Evolutionary conservation across 2,113 vertebrate species (phyloP), one percentile per base, ranked within the genome.

Genomic region (Carollia perspicillata): DNA sequence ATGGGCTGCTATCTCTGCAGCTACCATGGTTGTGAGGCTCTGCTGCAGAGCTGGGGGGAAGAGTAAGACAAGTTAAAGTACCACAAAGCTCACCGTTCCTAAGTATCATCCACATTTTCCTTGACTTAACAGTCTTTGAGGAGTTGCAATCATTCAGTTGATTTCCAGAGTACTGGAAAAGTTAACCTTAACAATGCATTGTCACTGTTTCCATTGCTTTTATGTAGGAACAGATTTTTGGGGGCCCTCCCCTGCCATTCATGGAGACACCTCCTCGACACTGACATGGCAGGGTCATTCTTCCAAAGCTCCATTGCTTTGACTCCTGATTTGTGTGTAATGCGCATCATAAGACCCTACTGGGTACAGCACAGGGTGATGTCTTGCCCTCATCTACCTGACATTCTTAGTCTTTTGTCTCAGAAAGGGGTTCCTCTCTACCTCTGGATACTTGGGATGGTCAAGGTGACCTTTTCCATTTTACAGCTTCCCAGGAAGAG

Each of bases 291-390:
- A 26, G 47, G 35, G 35, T 8, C 58, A 42, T 53, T 30, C 26
- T 68, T 17, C 1, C 84, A 53, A 22, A 92, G 60, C 66, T 26
- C 1, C 40, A 10, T 55, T 13, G 30, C 35, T 86, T 37, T 44
- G 37, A 74, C 55, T 66, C 22, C 18, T 47, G 40, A 47, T 74
- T 33, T 33, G 4, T 26, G 20, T 63, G 26, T 49, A n/a, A 8
- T 2, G 1, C 3, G 6, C 2, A 0, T 47, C 8, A 22, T 33
- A 1, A 44, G 51, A 35, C 26, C 20, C 16, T 11, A 8, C 26
- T 40, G 28, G 77, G 16, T 13, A 13, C 16, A 66, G 47, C 26
- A 11, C 47, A 8, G 13, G 37, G 5, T 28, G 33, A 5, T 23
- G 13, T 26, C 42, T 30, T 35, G 18, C 33, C 53, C 42, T 71